A percentile compares a stretch with the other conserved stretches of the same genome.
These are phyloP conservation scores for Grammomys surdaster DNA, from an alignment of 2,113 vertebrate genomes.

Conservation along the genomic window DNA sequence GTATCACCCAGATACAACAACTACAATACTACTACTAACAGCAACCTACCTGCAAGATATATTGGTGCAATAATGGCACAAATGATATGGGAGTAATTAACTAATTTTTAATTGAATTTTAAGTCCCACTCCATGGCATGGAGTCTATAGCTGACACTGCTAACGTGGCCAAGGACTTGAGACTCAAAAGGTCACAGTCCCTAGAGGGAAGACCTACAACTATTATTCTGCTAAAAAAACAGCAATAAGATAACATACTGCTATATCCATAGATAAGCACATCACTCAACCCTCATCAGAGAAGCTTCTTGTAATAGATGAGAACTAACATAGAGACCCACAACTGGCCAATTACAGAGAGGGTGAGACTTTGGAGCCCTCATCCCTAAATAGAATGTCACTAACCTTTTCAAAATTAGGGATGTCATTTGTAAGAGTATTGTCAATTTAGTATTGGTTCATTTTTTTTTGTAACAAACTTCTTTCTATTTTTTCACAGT, in stretches of 20 bases:
- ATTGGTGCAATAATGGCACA: neutral
- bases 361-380: neutral
- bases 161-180: neutral
- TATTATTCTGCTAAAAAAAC: neutral
- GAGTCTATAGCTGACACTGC: neutral
- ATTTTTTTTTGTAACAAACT: neutral
- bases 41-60: too few species aligned
- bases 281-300: neutral
- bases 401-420: neutral
- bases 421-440: neutral
- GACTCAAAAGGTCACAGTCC: neutral
- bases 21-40: neutral
- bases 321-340: neutral
- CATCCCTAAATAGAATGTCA: neutral
- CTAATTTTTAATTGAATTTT: neutral
- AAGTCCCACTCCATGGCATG: neutral
- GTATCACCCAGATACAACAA: neutral
- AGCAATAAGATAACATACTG: neutral
- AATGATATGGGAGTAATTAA: neutral
- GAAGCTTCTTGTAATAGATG: neutral
- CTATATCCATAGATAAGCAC: neutral
- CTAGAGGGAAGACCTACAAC: neutral
- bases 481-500: conserved; percentile 21
- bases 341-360: neutral
- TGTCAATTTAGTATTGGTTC: conserved; percentile 25